Evolutionary conservation across 2,113 vertebrate genomes (phyloP).

Genomic region (Lucifuga dentata): DNA sequence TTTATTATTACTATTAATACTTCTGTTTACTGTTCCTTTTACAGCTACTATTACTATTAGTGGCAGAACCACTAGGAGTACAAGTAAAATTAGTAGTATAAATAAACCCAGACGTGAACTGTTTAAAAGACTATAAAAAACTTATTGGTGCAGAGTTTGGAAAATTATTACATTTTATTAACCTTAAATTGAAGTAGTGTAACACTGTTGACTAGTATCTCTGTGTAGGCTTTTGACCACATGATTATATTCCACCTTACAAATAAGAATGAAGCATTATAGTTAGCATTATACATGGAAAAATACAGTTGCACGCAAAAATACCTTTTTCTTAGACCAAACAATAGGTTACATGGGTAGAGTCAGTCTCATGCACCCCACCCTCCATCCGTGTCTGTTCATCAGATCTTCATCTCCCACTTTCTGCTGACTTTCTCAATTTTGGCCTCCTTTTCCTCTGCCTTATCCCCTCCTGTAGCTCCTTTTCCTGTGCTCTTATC

Average conservation of each 20-base stretch:
- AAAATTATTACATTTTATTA: not conserved
- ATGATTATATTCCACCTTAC: not conserved
- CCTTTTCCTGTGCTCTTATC: slow-evolving; percentile 56
- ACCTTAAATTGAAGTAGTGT: not conserved
- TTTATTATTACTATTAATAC: not conserved
- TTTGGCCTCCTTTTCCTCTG: slow-evolving; percentile 29
- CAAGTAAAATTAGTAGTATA: too few species aligned
- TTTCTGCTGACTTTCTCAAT: slow-evolving; percentile 47
- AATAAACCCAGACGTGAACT: too few species aligned
- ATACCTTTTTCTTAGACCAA: not conserved
- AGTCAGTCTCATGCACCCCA: slow-evolving; percentile 23
- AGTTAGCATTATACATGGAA: too few species aligned
- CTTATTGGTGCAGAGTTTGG: too few species aligned
- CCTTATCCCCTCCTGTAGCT: slow-evolving; percentile 61
- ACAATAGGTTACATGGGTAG: not conserved
- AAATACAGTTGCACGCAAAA: not conserved
- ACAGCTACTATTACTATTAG: too few species aligned
- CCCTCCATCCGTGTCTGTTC: not conserved
- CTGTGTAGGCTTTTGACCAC: not conserved
- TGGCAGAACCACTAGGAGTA: too few species aligned
- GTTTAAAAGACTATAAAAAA: too few species aligned
- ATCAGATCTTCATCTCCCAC: slow-evolving; percentile 45
- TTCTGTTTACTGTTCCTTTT: too few species aligned
- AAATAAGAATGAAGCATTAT: not conserved
- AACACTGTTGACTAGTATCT: not conserved